Evolutionary conservation across 2,113 vertebrate genomes (phyloP), one percentile per base, ranked within the genome.

Genomic region (Megalops atlanticus): DNA sequence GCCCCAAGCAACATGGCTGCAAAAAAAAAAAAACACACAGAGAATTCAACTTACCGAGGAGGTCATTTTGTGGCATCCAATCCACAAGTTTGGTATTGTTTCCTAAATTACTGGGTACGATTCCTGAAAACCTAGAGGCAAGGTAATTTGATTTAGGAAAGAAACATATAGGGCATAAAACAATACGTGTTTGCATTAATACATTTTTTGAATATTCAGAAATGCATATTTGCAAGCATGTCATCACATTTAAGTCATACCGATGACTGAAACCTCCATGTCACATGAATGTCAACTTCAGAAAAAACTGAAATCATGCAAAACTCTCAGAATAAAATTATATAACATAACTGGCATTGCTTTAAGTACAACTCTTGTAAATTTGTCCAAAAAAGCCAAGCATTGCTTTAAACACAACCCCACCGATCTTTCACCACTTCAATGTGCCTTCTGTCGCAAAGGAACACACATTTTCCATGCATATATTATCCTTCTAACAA

Each of bases 31-130:
- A 74, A 45, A 27, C 16, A 36, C 21, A 14, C 12, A n/a, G 21
- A 79, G 35, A 5, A 47, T 2, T 4, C 33, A 78, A 92, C 96
- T 96, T 86, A 98, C 98, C 98, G 81, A 99, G 91, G 77, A 99
- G 92, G 87, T 99, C 98, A 0, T 99, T 99, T 87, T 99, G 98
- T 14, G 98, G 98, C 93, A 99, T 92, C 98, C 98, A 99, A 72
- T 99, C 97, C 86, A 98, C 96, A 43, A 99, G 96, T 89, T 97
- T 98, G 2, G 97, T 99, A 87, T 99, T 99, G 91, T 97, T 98
- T 81, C 97, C 96, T 75, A 99, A 94, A 90, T 98, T 99, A 88
- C 90, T 94, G 43, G 98, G 98, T 85, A 94, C 95, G 68, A 93
- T 93, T 88, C 98, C 98, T 82, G 98, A 98, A 94, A 97, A 99